These are phyloP conservation scores for Sinotaia quadrata DNA, from an alignment of 2,888 invertebrate genomes.

Conservation along the genomic window DNA sequence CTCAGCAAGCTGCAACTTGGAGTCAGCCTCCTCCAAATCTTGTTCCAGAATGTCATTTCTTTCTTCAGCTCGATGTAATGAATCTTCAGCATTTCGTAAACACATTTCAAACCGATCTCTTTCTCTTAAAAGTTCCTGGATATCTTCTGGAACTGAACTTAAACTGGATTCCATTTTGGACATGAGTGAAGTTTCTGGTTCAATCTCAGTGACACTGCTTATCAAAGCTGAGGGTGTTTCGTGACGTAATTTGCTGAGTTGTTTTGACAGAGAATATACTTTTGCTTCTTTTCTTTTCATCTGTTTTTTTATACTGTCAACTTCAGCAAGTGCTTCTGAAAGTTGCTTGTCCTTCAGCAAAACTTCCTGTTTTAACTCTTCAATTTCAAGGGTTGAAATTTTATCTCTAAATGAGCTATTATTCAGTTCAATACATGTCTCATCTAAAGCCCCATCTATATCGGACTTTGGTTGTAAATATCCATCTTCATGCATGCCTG, in stretches of 20 bases:
- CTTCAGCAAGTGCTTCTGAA: background rate
- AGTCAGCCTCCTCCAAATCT: slow-evolving; percentile 37
- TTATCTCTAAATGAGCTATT: background rate
- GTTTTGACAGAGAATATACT: slow-evolving; percentile 17
- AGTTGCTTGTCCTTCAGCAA: slow-evolving; percentile 4
- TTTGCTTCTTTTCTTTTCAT: slow-evolving; percentile 31
- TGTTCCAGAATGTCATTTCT: slow-evolving; percentile 29
- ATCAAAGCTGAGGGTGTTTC: slow-evolving; percentile 9
- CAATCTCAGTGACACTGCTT: slow-evolving; percentile 4
- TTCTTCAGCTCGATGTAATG: slow-evolving; percentile 36
- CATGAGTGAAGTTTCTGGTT: background rate
- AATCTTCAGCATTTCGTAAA: slow-evolving; percentile 26
- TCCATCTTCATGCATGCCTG: slow-evolving; percentile 7
- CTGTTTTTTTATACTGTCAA: slow-evolving; percentile 15
- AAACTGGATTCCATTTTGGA: background rate
- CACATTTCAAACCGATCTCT: slow-evolving; percentile 23
- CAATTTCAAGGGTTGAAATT: background rate
- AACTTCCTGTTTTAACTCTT: slow-evolving; percentile 1
- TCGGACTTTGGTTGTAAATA: background rate
- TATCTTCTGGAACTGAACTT: background rate
- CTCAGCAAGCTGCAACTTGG: slow-evolving; percentile 1
- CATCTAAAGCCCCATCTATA: background rate
- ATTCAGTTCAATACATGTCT: background rate
- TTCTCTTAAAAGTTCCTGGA: slow-evolving; percentile 21
- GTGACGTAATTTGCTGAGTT: background rate